Conservation (phyloP, 2,113 vertebrate genomes). For the Rhea pennata region DNA sequence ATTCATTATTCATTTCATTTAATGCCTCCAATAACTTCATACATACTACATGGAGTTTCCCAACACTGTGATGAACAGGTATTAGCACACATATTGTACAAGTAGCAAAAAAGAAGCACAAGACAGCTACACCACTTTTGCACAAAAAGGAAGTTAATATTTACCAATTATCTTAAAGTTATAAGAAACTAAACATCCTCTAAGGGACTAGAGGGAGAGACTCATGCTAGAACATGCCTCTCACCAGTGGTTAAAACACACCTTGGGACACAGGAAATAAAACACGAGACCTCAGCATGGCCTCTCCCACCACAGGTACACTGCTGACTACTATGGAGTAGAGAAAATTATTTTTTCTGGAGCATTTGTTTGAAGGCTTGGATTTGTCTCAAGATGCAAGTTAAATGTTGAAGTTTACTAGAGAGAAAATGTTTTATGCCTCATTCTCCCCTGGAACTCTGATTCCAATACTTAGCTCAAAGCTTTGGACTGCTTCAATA, state of each 20-base stretch:
- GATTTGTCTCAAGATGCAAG: not conserved
- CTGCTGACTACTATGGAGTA: not conserved
- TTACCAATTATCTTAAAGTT: not conserved
- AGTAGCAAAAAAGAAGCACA: not conserved
- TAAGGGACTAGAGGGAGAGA: not conserved
- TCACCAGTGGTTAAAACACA: not conserved
- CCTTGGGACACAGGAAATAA: not conserved
- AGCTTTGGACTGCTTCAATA: not conserved
- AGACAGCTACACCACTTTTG: not conserved
- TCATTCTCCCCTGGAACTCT: not conserved
- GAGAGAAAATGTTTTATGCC: not conserved
- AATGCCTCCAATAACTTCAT: not conserved
- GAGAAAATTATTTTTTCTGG: not conserved
- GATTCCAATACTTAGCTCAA: not conserved
- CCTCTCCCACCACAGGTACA: not conserved
- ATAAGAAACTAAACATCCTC: not conserved
- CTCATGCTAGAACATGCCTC: not conserved
- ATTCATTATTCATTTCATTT: not conserved
- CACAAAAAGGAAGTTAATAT: not conserved
- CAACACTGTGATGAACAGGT: accelerated
- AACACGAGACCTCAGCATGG: not conserved
- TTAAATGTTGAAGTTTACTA: not conserved
- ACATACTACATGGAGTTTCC: accelerated
- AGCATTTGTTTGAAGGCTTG: not conserved
- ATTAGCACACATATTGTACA: not conserved